A percentile compares a stretch with the other conserved stretches of the same genome.
Conservation (phyloP, 2,888 invertebrate genomes). For the Papilio demoleus region DNA sequence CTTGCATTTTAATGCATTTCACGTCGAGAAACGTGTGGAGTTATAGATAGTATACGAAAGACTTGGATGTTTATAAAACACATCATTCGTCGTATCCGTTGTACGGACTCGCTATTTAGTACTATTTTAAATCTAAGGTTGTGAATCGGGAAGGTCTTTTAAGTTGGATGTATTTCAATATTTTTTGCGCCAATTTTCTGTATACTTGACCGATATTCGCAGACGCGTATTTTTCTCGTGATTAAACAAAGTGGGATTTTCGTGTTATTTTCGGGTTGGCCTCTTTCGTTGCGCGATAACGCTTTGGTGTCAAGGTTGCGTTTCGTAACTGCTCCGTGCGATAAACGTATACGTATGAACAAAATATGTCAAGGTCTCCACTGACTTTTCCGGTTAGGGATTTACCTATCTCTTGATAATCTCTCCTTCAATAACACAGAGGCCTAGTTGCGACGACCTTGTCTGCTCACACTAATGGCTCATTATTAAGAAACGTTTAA, state of each 20-base stretch:
- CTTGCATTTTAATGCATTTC: not conserved
- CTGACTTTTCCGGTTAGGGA: conserved; percentile 61
- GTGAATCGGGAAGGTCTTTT: conserved; percentile 42
- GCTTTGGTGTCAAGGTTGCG: conserved; percentile 78
- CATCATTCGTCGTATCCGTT: conserved; percentile 46
- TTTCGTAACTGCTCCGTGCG: conserved; percentile 67
- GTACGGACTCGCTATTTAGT: conserved; percentile 10
- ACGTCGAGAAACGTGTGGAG: conserved; percentile 9
- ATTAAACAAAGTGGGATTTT: conserved; percentile 63
- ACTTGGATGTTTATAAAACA: conserved; percentile 40
- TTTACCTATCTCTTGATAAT: conserved; percentile 52
- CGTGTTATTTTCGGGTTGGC: conserved; percentile 73
- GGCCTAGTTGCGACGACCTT: conserved; percentile 64
- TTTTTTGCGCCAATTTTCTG: conserved; percentile 49
- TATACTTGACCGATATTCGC: conserved; percentile 80
- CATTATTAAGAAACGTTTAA: conserved; percentile 80
- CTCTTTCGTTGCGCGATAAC: conserved; percentile 78
- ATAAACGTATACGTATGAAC: conserved; percentile 51
- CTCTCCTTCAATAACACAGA: conserved; percentile 53
- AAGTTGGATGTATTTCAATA: conserved; percentile 64
- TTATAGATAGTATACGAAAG: conserved; percentile 11
- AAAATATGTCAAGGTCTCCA: conserved; percentile 73
- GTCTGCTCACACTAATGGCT: conserved; percentile 66
- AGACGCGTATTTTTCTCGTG: conserved; percentile 54
- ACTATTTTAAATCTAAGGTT: conserved; percentile 54